Evolutionary conservation across 2,888 invertebrate species (phyloP), one percentile per base, ranked within the genome.

Genomic region (Epirrhoe alternata): DNA sequence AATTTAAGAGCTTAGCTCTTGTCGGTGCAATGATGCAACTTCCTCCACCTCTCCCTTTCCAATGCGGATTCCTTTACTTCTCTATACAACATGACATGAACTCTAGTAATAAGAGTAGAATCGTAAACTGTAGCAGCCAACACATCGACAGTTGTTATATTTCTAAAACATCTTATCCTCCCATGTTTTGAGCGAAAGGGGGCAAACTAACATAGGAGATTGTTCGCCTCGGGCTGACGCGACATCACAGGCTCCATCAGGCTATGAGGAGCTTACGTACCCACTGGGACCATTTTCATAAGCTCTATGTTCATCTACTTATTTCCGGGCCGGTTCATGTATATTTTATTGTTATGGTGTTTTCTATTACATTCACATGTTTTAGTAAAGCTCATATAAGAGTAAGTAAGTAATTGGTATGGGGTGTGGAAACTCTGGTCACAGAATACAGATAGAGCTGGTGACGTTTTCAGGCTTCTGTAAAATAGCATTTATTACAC

Each of bases 151-250:
- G n/a, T 33, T 47, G 12, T 42, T 47, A 42, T 47, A 55, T 55
- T 58, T 62, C 64, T 59, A 58, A 57, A 60, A 53, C 30, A 38
- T 38, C 47, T 24, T 61, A 53, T 47, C 50, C 68, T 61, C 38
- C 55, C 47, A 49, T 61, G 33, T 60, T 53, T 59, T 60, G 54
- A 52, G 56, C 42, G 59, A 80, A 80, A 75, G 75, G 74, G 81
- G 81, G 76, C 74, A 74, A 80, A 67, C 79, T 74, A 82, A 82
- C 82, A 80, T 67, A 61, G 74, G 33, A 80, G 82, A 82, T 82
- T 82, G 78, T 77, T 67, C 74, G 82, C 82, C 80, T 42, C 35
- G 57, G 77, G 82, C 78, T 55, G 38, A 30, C 49, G 66, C 66
- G 50, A 68, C 65, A 54, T 68, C 66, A 42, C 55, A 50, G 55